Evolutionary conservation across 64 coral and sea anemone species (phyloP), one percentile per base, ranked within the genome.

Genomic region (Exaiptasia diaphana): DNA sequence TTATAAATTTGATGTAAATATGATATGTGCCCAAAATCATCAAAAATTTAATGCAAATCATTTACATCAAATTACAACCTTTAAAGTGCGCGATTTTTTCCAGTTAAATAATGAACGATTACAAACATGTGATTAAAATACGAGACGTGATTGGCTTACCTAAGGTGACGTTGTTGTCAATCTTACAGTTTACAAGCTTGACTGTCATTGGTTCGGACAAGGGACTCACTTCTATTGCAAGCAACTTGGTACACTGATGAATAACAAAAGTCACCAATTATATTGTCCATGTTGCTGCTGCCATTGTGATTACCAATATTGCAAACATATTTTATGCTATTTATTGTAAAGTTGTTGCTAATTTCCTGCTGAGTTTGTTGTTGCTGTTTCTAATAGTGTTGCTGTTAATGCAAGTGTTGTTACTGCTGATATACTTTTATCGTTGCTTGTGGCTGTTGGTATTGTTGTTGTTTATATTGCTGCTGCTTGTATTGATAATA

Each of bases 171-270:
- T 92, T 31, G 52, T 89, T 99, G 56, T 99, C 95, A 18, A 88
- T 88, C 50, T 84, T 91, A 60, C 95, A 99, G 80, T 99, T 99
- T 18, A 99, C 90, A 2, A 99, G 85, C 28, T 93, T 88, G 0
- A 99, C 95, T 32, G 74, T 80, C 46, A 92, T 93, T 4, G 95
- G 89, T 53, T 87, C 91, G 61, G 80, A 79, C 8, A 94, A 55
- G 1, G 91, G 87, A 72, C 87, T 94, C 32, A 94, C 65, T 81
- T 93, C 90, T 6, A 88, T 80, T 22, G 85, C 82, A 43, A 99
- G 30, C 9, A 99, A 56, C 53, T 92, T 93, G 21, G 85, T 89
- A 45, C 79, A 89, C 95, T 99, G 40, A 45, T 27, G 53, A 48
- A 70, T 22, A 14, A 61, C 54, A 20, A 23, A 3, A 53, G 1